These are phyloP conservation scores for Ramphastos sulfuratus DNA, from an alignment of 2,113 vertebrate species.

Conservation along the genomic window DNA sequence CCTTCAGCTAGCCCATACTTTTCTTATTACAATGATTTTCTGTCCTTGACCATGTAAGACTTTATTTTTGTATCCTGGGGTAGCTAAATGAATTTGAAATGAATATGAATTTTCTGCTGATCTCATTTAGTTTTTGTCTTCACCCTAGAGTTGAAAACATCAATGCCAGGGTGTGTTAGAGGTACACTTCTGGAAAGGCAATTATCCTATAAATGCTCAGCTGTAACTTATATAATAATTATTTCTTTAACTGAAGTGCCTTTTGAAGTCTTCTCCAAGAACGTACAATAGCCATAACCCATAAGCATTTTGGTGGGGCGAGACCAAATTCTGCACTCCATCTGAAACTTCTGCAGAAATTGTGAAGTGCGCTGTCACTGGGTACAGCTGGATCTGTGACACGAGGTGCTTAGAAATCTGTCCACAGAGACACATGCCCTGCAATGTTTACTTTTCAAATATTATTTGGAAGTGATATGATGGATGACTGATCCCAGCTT, in stretches of 20 bases:
- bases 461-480: conserved; percentile 23
- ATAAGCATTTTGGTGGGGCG: conserved; percentile 23
- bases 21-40: conserved; percentile 50
- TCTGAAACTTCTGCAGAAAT: conserved; percentile 29
- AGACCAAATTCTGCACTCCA: conserved; percentile 28
- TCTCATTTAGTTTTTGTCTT: conserved; percentile 55
- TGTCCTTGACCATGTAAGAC: not conserved
- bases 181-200: conserved; percentile 67
- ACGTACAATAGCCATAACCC: conserved; percentile 28
- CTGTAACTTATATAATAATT: conserved; percentile 70
- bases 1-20: conserved; percentile 32
- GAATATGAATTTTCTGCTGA: conserved; percentile 63
- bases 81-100: conserved; percentile 57
- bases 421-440: not conserved
- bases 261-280: conserved; percentile 69
- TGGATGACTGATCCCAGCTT: not conserved
- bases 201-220: conserved; percentile 69
- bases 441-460: conserved; percentile 35
- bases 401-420: conserved; percentile 41
- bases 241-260: conserved; percentile 57
- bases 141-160: conserved; percentile 58
- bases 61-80: conserved; percentile 56
- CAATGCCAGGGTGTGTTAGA: conserved; percentile 58
- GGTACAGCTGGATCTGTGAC: conserved; percentile 4
- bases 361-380: not conserved